Conservation (phyloP, 1,140 invertebrate species). For the Pollicipes pollicipes region DNA sequence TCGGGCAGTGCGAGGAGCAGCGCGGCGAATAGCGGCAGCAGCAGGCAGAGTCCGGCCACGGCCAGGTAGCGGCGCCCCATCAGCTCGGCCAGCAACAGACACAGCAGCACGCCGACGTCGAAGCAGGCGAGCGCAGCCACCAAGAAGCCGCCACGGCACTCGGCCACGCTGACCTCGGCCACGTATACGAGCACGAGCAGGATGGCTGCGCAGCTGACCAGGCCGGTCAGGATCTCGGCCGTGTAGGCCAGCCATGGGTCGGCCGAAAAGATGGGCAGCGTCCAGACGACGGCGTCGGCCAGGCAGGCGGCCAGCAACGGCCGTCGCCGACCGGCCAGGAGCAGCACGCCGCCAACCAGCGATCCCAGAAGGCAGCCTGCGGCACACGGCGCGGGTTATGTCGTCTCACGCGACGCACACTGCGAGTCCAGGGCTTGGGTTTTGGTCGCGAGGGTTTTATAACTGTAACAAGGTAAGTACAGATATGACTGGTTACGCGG, state of each 20-base stretch:
- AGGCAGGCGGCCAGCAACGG: background rate
- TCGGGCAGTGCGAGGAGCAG: background rate
- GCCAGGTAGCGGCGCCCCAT: background rate
- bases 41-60: background rate
- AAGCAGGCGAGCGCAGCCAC: background rate
- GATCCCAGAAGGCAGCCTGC: background rate
- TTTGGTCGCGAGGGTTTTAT: too few species aligned
- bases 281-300: background rate
- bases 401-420: too few species aligned
- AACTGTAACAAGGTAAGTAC: too few species aligned
- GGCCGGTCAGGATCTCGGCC: background rate
- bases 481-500: too few species aligned
- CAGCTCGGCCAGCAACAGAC: background rate
- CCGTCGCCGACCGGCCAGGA: background rate
- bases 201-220: background rate
- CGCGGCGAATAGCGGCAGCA: background rate
- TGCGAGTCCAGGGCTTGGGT: too few species aligned
- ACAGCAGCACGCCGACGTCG: background rate
- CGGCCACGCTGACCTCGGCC: background rate
- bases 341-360: background rate
- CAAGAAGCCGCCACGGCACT: background rate
- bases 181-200: background rate
- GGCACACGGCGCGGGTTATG: too few species aligned
- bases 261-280: background rate
- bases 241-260: background rate